Base-by-base conservation (phyloP, 2,888 invertebrate species). In the Metopia argyrocephala region DNA sequence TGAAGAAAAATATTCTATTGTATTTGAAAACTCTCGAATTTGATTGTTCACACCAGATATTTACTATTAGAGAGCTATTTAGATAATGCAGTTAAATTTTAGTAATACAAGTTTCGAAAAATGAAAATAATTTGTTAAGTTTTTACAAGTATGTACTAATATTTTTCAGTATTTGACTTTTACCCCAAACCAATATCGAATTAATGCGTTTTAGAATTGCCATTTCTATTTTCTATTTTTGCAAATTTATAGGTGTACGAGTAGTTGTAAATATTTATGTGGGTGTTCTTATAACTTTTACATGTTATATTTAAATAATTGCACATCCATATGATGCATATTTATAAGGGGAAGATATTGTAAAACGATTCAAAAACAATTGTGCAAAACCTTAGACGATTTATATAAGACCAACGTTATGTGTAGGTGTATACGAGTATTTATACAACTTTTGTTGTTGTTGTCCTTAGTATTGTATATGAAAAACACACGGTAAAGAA, bases 401-500 rank as follows among this genome's bases (percentile, higher is more conserved):
- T 28, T 7, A 65, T 28, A 65, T 4, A 68, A 56, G 28, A 38
- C 9, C 5, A 48, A n/a, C n/a, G n/a, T n/a, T n/a, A n/a, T n/a
- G n/a, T n/a, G n/a, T n/a, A n/a, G n/a, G n/a, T n/a, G n/a, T 48
- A n/a, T 23, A 20, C 6, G 18, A 18, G 48, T 28, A 68, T 61
- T 57, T 18, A 56, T 52, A 62, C 23, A 38, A n/a, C 38, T 54
- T 5, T 45, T 31, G 31, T 28, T 54, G 27, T 27, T 20, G 20
- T 18, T 25, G 28, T 57, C n/a, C n/a, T n/a, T n/a, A n/a, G n/a
- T 28, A 20, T 23, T 50, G 31, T 25, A 48, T n/a, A 18, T 38
- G 57, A 52, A 38, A 12, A 76, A 71, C 27, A 68, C 70, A 76
- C 50, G 79, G 68, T 27, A 76, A 79, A 78, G 84, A 84, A 84